Conservation (phyloP, 1,140 invertebrate species). For the Amphibalanus amphitrite region DNA sequence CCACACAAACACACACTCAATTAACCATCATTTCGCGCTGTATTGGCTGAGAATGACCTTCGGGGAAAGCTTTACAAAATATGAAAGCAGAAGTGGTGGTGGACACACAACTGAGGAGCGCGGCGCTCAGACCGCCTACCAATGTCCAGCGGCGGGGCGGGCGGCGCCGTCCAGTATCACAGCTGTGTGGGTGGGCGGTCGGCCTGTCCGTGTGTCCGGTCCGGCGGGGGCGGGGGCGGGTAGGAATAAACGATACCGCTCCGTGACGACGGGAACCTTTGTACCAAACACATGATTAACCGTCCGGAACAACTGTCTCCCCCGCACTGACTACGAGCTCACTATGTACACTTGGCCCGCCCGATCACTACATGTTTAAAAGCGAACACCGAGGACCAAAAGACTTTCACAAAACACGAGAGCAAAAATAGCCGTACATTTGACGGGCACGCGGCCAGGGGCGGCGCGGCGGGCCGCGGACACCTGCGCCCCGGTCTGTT, state of each 20-base stretch:
- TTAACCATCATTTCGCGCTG: background rate
- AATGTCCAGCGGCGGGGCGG: background rate
- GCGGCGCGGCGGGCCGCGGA: too few relatives aligned
- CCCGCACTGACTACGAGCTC: background rate
- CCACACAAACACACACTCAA: background rate
- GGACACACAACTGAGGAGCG: background rate
- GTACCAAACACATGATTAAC: background rate
- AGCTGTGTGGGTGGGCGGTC: background rate
- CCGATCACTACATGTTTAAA: background rate
- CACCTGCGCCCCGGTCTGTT: too few relatives aligned
- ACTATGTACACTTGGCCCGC: background rate
- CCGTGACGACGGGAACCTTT: background rate
- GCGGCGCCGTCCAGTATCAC: background rate
- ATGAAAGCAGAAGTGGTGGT: background rate
- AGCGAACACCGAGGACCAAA: background rate
- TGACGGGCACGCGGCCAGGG: too few relatives aligned
- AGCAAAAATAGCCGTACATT: background rate
- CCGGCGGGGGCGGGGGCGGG: too few relatives aligned
- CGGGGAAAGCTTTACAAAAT: constrained; percentile 1
- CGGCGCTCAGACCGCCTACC: too few relatives aligned
- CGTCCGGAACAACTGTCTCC: background rate
- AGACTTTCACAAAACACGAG: background rate
- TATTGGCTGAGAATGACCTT: background rate
- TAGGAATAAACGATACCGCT: too few relatives aligned
- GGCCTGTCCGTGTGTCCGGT: too few relatives aligned